Base-by-base conservation (phyloP, 2,113 vertebrate genomes). In the Xyrauchen texanus region DNA sequence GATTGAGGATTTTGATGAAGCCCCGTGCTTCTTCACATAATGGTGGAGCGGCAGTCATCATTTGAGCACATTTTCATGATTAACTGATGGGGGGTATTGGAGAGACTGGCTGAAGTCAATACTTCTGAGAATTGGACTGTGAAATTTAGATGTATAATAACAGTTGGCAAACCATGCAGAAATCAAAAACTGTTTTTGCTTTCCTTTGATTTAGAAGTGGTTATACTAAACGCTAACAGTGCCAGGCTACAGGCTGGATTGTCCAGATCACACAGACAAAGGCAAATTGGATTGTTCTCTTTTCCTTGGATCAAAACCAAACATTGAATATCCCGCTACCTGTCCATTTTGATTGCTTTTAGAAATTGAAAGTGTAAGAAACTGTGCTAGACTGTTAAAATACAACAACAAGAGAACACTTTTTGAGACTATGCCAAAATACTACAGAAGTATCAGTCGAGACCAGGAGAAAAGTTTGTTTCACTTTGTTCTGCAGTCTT, bases 121-220 rank as follows among this genome's bases (percentile, higher is more conserved):
- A 85, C 83, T 81, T 90, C 65, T 66, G 84, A 89, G 88, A 86
- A 62, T 76, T 49, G 77, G 65, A 73, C 84, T 86, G 85, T 68
- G 73, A 77, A 88, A 88, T 88, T 90, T 79, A 86, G 85, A 88
- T 85, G 84, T 88, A 85, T 85, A 80, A 88, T 90, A 90, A 89
- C 92, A 93, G 90, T 92, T 92, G 91, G 92, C 81, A 85, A 85
- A 88, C 84, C 85, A 86, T 87, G 88, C 89, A 81, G 84, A 91
- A 92, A 93, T 91, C 85, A 92, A 89, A 91, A 81, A 88, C 85
- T 57, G 73, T 90, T 89, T 88, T 86, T 74, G 75, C 83, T 88
- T 89, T 85, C 82, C 88, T 93, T 92, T 92, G 89, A 92, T 92
- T 92, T 81, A 75, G 83, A 77, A 81, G 86, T 79, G 82, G 86